Conservation (phyloP, 2,797 vertebrate genomes). For the Rhinogobio ventralis region DNA sequence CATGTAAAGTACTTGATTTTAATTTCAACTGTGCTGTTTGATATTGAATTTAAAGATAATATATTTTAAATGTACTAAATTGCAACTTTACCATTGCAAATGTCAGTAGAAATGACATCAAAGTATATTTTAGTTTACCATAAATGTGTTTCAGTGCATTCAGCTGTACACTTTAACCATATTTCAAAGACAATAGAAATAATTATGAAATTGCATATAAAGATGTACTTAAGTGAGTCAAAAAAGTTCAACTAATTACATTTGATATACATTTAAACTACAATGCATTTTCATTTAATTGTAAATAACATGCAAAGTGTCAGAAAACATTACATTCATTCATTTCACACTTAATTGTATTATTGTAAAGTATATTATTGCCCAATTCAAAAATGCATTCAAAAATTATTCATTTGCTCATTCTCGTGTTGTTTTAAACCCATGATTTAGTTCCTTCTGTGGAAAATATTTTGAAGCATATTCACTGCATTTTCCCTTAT, state of each 20-base stretch:
- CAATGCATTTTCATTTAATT: neutral
- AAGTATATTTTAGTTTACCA: neutral
- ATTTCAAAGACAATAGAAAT: neutral
- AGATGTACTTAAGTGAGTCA: neutral
- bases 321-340: neutral
- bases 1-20: neutral
- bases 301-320: neutral
- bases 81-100: neutral
- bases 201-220: neutral
- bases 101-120: neutral
- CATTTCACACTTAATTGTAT: neutral
- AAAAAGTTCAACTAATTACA: neutral
- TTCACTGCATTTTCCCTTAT: neutral
- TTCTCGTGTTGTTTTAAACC: neutral
- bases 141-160: neutral
- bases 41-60: neutral
- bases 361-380: neutral
- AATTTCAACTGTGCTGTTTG: neutral
- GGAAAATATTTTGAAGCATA: neutral
- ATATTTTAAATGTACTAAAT: neutral
- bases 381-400: neutral
- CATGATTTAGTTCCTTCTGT: neutral
- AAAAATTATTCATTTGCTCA: neutral
- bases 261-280: neutral
- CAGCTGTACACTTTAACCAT: neutral